These are phyloP conservation scores for Muricea muricata DNA, from an alignment of 92 coral and sea anemone genomes.

Conservation along the genomic window DNA sequence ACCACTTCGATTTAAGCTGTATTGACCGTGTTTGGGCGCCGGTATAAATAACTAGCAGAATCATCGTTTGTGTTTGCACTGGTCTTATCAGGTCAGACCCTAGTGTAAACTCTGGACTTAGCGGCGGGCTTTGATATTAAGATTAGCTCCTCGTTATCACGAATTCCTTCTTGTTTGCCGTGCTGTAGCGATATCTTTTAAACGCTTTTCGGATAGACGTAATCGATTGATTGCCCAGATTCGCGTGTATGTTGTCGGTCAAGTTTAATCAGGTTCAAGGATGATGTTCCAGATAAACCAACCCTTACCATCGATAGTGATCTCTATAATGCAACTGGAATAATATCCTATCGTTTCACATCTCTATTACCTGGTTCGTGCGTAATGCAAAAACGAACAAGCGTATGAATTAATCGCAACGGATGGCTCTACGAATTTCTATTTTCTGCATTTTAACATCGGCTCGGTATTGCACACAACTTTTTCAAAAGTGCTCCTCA, in stretches of 20 bases:
- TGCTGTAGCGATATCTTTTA: not conserved
- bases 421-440: too few relatives aligned
- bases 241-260: not conserved
- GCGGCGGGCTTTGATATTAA: slow-evolving; percentile 39
- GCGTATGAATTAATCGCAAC: too few relatives aligned
- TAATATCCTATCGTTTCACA: too few relatives aligned
- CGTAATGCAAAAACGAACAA: too few relatives aligned
- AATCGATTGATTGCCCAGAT: not conserved
- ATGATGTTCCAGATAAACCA: not conserved
- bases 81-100: slow-evolving; percentile 25
- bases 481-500: too few relatives aligned
- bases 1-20: not conserved
- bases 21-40: not conserved
- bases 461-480: too few relatives aligned
- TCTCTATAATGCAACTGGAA: not conserved
- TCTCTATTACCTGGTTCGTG: too few relatives aligned
- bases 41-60: slow-evolving; percentile 5
- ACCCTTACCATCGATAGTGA: not conserved
- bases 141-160: slow-evolving; percentile 33
- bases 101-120: slow-evolving; percentile 3
- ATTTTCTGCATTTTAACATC: too few relatives aligned
- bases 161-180: slow-evolving; percentile 19
- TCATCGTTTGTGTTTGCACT: slow-evolving; percentile 14
- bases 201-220: slow-evolving; percentile 4
- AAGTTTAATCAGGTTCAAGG: too few relatives aligned